phyloP scores from a whole-genome alignment of 2,113 vertebrate genomes.

The Jacana jacana region DNA sequence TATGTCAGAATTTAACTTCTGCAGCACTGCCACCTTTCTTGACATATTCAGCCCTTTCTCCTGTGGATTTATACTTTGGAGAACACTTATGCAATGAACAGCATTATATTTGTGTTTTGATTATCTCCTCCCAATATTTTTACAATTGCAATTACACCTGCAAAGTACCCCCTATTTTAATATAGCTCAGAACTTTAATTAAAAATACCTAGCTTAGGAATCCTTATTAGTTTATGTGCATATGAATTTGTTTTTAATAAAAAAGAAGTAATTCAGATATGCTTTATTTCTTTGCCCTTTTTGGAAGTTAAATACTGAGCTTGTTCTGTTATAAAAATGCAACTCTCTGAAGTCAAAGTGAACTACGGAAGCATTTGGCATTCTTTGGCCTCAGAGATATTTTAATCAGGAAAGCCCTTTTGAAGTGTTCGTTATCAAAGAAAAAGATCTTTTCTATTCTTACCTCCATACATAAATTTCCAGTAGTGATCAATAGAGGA shows the following conservation, averaged over 20 bases:
- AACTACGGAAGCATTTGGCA: not conserved
- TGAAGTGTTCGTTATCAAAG: not conserved
- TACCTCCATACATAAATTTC: not conserved
- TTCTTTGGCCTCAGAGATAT: not conserved
- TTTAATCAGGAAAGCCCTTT: not conserved
- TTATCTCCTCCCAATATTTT: not conserved
- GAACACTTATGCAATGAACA: not conserved
- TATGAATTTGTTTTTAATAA: not conserved
- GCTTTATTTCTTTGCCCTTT: not conserved
- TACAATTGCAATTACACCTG: not conserved
- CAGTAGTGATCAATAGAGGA: not conserved
- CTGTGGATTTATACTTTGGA: not conserved
- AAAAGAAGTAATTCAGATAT: not conserved
- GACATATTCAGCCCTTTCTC: not conserved
- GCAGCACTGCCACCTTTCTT: not conserved
- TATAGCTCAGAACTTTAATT: not conserved
- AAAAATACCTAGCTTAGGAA: not conserved
- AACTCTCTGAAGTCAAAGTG: not conserved
- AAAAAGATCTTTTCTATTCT: not conserved
- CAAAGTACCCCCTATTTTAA: not conserved
- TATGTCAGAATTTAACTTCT: constrained; percentile 23
- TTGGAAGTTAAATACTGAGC: not conserved
- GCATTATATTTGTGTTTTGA: not conserved
- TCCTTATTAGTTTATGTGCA: not conserved
- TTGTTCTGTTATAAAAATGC: not conserved